Conservation (phyloP, 2,113 vertebrate species). For the Mustela lutreola region DNA sequence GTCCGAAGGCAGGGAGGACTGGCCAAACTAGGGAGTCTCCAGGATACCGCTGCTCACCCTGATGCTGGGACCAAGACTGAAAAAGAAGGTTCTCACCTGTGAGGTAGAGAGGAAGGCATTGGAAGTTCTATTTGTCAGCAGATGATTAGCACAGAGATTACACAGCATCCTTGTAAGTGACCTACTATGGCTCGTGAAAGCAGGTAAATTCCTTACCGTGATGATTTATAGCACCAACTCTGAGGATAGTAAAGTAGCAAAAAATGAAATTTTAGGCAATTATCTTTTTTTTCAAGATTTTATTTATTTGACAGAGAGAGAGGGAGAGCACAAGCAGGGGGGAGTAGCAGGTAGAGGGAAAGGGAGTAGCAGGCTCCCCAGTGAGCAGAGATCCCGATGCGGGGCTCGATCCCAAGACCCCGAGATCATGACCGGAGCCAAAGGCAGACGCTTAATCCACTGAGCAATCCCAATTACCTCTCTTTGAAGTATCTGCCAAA, state of each 20-base stretch:
- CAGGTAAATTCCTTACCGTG: not conserved
- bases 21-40: not conserved
- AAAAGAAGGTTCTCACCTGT: not conserved
- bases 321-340: not conserved
- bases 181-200: not conserved
- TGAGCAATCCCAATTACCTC: not conserved
- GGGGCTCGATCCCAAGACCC: not conserved
- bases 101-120: not conserved
- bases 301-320: not conserved
- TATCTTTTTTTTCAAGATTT: not conserved
- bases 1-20: not conserved
- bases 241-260: not conserved
- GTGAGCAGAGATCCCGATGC: not conserved
- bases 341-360: not conserved
- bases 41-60: not conserved
- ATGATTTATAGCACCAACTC: not conserved
- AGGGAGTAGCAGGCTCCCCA: not conserved
- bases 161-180: not conserved
- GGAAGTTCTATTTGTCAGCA: not conserved
- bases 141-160: not conserved
- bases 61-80: not conserved
- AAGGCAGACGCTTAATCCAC: not conserved
- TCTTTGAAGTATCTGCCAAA: slow-evolving; percentile 2
- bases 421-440: not conserved
- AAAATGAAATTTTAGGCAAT: not conserved